Percentiles rank a stretch among this genome's conserved stretches.
phyloP scores from a whole-genome alignment of 2,888 invertebrate species.

The Orchestes rusci region DNA sequence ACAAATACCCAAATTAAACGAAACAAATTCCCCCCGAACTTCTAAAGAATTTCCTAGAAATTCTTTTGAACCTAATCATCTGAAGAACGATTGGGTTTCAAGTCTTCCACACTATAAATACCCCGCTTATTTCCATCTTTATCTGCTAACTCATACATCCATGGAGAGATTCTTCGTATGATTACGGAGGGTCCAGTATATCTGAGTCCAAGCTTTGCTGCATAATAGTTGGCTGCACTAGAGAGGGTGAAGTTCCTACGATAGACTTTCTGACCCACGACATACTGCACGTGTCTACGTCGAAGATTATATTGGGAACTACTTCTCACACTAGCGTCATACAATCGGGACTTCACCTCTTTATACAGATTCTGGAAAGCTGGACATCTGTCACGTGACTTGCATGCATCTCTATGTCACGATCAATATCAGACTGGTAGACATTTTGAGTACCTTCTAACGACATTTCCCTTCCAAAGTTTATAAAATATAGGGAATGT shows the following conservation, averaged over 20 bases:
- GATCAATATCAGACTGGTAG: not conserved
- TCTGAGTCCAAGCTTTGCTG: constrained; percentile 9
- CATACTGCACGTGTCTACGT: constrained; percentile 4
- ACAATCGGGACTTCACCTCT: not conserved
- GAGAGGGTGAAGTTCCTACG: not conserved
- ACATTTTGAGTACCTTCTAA: not conserved
- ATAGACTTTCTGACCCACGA: constrained; percentile 9
- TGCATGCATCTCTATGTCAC: not conserved
- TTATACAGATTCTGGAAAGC: not conserved
- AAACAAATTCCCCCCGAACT: not conserved
- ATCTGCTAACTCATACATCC: constrained; percentile 8
- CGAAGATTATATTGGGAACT: constrained; percentile 9
- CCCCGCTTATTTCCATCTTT: not conserved
- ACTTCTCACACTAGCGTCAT: not conserved
- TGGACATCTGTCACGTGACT: not conserved
- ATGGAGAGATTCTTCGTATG: constrained; percentile 3
- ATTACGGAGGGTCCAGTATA: constrained; percentile 7
- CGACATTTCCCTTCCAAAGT: constrained; percentile 7
- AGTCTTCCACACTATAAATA: constrained; percentile 1
- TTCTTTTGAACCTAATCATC: not conserved
- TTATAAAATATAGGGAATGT: constrained; percentile 4
- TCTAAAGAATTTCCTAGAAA: constrained; percentile 1
- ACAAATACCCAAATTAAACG: too few species aligned
- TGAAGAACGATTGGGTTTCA: constrained; percentile 1
- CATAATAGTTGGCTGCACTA: constrained; percentile 6